Evolutionary conservation across 1,140 invertebrate genomes (phyloP).

Genomic region (Lepeophtheirus salmonis): DNA sequence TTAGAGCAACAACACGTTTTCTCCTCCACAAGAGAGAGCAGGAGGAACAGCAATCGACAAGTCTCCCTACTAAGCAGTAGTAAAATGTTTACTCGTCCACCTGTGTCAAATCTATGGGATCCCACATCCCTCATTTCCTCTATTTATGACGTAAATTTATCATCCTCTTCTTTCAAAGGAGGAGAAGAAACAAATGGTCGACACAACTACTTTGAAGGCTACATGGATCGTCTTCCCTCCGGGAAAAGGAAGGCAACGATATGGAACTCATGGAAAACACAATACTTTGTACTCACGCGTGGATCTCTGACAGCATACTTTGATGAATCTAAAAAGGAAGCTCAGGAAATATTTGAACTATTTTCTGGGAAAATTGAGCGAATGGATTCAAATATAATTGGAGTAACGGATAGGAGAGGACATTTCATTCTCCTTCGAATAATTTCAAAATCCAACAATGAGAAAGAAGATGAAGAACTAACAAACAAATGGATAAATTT

Average conservation of each 20-base stretch:
- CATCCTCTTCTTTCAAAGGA: background rate
- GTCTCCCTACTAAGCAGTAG: background rate
- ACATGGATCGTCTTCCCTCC: constrained; percentile 35
- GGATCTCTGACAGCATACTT: constrained; percentile 33
- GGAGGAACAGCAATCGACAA: background rate
- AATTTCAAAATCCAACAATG: constrained; percentile 26
- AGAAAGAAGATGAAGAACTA: background rate
- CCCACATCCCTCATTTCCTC: background rate
- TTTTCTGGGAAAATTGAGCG: constrained; percentile 36
- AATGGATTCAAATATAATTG: constrained; percentile 33
- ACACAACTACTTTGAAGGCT: constrained; percentile 27
- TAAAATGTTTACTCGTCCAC: background rate
- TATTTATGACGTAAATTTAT: background rate
- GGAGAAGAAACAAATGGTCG: constrained; percentile 10
- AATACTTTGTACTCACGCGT: constrained; percentile 33
- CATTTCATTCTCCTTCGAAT: constrained; percentile 35
- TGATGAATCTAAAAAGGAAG: background rate
- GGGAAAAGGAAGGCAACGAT: constrained; percentile 36
- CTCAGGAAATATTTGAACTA: constrained; percentile 28
- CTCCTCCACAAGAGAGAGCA: too few species aligned
- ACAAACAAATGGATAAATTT: constrained; percentile 34
- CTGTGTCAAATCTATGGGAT: background rate
- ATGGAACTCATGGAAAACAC: constrained; percentile 39
- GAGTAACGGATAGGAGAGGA: constrained; percentile 37
- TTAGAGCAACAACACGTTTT: background rate